phyloP scores from a whole-genome alignment of 2,888 invertebrate species.

The Argynnis bischoffii region DNA sequence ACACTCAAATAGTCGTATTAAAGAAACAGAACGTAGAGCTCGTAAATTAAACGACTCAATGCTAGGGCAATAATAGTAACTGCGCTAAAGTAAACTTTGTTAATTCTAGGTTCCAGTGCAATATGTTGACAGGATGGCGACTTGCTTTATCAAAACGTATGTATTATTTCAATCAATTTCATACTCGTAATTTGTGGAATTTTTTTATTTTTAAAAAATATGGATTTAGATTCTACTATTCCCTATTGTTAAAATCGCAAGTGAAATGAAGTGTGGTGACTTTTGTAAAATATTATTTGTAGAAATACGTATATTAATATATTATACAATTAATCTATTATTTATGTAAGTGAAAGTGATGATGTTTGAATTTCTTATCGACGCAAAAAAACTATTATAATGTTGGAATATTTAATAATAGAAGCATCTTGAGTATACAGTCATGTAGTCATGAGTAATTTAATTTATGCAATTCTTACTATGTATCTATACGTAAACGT shows the following conservation, averaged over 20 bases:
- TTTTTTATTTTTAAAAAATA: background rate
- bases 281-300: too few relatives aligned
- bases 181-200: too few relatives aligned
- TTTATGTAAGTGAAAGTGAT: too few relatives aligned
- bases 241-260: too few relatives aligned
- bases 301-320: too few relatives aligned
- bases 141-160: constrained; percentile 71
- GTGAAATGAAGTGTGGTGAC: too few relatives aligned
- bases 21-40: constrained; percentile 34
- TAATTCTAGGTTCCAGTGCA: constrained; percentile 53
- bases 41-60: constrained; percentile 28
- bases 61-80: constrained; percentile 21
- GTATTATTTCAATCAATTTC: constrained; percentile 43
- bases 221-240: background rate
- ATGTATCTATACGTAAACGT: background rate
- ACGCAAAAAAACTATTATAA: too few relatives aligned
- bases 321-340: too few relatives aligned
- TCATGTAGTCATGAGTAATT: background rate
- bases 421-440: background rate
- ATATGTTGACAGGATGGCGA: constrained; percentile 76
- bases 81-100: constrained; percentile 43
- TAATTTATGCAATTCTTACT: background rate
- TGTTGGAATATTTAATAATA: too few relatives aligned
- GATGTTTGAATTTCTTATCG: too few relatives aligned
- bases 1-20: constrained; percentile 53